Evolutionary conservation across 2,888 invertebrate genomes (phyloP).

Genomic region (Megaustenia siamemsis): DNA sequence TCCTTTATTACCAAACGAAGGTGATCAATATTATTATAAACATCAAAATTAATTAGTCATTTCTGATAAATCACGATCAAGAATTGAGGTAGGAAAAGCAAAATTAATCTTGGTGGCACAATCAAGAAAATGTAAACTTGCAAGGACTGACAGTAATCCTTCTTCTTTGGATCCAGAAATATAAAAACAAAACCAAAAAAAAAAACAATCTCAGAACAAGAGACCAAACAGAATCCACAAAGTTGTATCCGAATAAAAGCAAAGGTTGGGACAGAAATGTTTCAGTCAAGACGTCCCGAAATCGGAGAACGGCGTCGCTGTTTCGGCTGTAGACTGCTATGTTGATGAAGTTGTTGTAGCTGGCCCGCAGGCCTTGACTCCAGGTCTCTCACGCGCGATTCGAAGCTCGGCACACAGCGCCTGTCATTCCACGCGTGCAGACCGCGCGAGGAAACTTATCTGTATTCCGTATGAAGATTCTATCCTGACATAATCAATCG

Average conservation of each 20-base stretch:
- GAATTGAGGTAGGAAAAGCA: no score
- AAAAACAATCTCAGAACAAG: no score
- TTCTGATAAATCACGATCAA: no score
- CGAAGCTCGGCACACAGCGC: neutral
- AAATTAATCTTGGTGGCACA: no score
- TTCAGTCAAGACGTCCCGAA: neutral
- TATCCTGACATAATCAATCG: neutral
- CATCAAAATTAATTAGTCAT: no score
- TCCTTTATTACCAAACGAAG: no score
- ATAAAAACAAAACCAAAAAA: neutral
- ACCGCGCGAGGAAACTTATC: neutral
- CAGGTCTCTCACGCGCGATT: neutral
- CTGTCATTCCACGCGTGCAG: constrained; percentile 17
- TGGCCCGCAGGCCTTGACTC: neutral
- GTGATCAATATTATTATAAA: no score
- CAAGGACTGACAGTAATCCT: neutral
- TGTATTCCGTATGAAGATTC: neutral
- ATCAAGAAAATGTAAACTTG: neutral
- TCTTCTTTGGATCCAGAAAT: neutral
- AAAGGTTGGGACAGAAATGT: neutral
- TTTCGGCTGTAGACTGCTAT: neutral
- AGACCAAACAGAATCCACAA: neutral
- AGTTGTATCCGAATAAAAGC: neutral
- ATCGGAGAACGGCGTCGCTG: neutral
- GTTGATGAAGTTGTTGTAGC: constrained; percentile 1